Percentiles rank a stretch among this genome's conserved stretches.
Conservation (phyloP, 2,113 vertebrate genomes). For the Albula glossodonta region DNA sequence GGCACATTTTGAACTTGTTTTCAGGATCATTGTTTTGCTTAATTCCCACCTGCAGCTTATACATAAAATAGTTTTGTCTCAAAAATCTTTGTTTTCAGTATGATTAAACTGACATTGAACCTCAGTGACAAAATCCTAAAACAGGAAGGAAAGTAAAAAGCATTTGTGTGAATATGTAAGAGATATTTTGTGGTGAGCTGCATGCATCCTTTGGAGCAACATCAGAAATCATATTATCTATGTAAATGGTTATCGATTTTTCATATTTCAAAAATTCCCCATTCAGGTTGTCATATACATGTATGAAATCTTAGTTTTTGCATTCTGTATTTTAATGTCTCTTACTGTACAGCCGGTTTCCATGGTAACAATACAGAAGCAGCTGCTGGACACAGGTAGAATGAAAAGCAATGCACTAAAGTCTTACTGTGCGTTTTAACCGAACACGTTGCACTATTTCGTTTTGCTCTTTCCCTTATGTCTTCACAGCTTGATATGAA, state of each 20-base stretch:
- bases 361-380: conserved; percentile 13
- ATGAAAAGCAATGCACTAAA: background rate
- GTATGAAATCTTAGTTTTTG: background rate
- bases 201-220: background rate
- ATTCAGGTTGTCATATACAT: background rate
- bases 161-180: background rate
- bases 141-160: too few species aligned
- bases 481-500: too few species aligned
- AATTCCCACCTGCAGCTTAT: too few species aligned
- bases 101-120: too few species aligned
- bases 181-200: background rate
- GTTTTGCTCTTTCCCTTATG: too few species aligned
- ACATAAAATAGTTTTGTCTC: too few species aligned
- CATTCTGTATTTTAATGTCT: background rate
- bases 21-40: too few species aligned
- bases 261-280: background rate
- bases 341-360: conserved; percentile 19
- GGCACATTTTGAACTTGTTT: too few species aligned
- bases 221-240: background rate
- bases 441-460: too few species aligned
- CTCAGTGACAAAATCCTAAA: too few species aligned
- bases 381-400: background rate
- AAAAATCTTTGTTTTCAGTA: background rate
- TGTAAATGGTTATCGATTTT: background rate
- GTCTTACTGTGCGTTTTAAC: background rate